Evolutionary conservation across 1,140 invertebrate species (phyloP).

Genomic region (Epicauta chinensis): DNA sequence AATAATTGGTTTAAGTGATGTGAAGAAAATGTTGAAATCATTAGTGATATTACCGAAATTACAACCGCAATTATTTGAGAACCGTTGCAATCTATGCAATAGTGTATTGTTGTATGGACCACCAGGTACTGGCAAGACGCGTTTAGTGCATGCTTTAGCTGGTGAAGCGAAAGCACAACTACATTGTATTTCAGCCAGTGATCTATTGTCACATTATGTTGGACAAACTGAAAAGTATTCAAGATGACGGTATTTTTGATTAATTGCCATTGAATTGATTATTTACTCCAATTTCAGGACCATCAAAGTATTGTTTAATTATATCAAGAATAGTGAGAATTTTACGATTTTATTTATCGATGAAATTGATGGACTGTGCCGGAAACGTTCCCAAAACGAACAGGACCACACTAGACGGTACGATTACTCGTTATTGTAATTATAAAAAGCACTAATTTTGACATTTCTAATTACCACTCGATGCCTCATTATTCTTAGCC

Average conservation of each 20-base stretch:
- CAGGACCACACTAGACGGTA: slow-evolving; percentile 47
- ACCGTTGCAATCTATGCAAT: slow-evolving; percentile 32
- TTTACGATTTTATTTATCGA: slow-evolving; percentile 52
- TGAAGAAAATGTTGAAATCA: slow-evolving; percentile 20
- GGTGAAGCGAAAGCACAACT: slow-evolving; percentile 47
- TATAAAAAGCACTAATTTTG: too few relatives aligned
- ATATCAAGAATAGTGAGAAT: slow-evolving; percentile 37
- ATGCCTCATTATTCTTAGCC: too few relatives aligned
- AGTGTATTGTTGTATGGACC: slow-evolving; percentile 63
- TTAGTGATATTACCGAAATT: slow-evolving; percentile 31
- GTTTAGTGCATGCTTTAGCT: slow-evolving; percentile 53
- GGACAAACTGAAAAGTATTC: slow-evolving; percentile 59
- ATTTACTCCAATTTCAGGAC: slow-evolving; percentile 36
- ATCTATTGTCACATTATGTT: slow-evolving; percentile 50
- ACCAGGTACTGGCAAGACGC: slow-evolving; percentile 66
- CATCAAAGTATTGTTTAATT: slow-evolving; percentile 45
- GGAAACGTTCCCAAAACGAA: slow-evolving; percentile 46
- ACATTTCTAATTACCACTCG: too few relatives aligned
- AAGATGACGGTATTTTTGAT: too few relatives aligned
- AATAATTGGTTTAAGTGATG: slow-evolving; percentile 26
- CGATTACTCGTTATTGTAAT: too few relatives aligned
- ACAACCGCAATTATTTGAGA: slow-evolving; percentile 36
- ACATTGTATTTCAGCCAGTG: slow-evolving; percentile 49
- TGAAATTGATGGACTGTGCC: slow-evolving; percentile 55
- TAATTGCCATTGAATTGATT: too few relatives aligned